phyloP scores from a whole-genome alignment of 1,140 invertebrate species.

The Apis laboriosa region DNA sequence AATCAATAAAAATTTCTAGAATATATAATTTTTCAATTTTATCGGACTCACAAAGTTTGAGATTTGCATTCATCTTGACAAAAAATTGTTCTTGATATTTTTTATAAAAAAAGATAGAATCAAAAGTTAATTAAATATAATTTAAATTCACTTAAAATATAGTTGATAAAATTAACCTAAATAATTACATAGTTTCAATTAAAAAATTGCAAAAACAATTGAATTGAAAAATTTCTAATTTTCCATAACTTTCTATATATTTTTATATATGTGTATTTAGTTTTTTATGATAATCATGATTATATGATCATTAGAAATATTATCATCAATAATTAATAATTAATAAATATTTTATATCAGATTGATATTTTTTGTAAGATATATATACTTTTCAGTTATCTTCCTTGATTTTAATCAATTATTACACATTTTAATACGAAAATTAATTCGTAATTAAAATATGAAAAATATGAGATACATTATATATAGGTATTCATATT shows the following conservation, averaged over 20 bases:
- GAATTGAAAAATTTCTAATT: slow-evolving; percentile 14
- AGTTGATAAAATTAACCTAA: neutral
- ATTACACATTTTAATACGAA: neutral
- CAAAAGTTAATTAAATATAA: neutral
- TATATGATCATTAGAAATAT: neutral
- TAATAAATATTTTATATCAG: too few relatives aligned
- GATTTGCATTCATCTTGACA: neutral
- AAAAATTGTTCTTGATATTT: neutral
- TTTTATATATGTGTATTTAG: neutral
- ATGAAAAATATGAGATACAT: neutral
- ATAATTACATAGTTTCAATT: neutral
- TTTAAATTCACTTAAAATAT: slow-evolving; percentile 4
- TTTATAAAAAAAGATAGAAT: too few relatives aligned
- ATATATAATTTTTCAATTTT: slow-evolving; percentile 18
- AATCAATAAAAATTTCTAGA: slow-evolving; percentile 33
- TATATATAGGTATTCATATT: too few relatives aligned
- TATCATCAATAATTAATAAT: neutral
- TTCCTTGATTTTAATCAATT: neutral
- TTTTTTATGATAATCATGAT: neutral
- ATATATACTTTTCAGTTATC: neutral
- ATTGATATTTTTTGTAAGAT: neutral
- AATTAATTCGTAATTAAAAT: too few relatives aligned
- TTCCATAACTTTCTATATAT: neutral
- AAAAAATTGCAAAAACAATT: slow-evolving; percentile 25
- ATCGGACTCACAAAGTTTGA: neutral